phyloP scores from a whole-genome alignment of 2,888 invertebrate species.

The Bombylius major region DNA sequence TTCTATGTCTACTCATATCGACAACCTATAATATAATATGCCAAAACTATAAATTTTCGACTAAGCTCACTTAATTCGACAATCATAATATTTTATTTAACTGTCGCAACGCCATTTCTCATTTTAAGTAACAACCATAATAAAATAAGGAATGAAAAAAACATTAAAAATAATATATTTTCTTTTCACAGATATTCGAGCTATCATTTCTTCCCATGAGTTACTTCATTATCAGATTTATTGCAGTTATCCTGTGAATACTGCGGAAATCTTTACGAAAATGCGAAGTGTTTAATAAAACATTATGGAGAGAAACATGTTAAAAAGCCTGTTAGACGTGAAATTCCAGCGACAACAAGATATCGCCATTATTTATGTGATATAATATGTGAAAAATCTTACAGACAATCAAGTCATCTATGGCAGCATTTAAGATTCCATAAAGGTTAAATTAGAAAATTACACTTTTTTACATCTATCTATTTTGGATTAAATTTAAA shows the following conservation, averaged over 20 bases:
- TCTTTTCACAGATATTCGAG: conserved; percentile 22
- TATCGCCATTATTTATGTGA: conserved; percentile 44
- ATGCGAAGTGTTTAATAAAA: conserved; percentile 29
- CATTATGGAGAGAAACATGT: conserved; percentile 46
- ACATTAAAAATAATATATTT: neutral
- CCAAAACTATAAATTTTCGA: no score
- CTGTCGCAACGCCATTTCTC: no score
- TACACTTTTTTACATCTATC: no score
- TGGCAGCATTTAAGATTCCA: conserved; percentile 55
- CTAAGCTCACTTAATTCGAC: no score
- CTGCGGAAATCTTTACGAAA: conserved; percentile 27
- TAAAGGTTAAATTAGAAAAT: conserved; percentile 35
- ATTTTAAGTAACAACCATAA: no score
- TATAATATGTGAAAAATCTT: conserved; percentile 47
- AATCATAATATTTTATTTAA: no score
- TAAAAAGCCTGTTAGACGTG: conserved; percentile 35
- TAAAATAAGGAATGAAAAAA: no score
- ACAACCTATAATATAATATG: no score
- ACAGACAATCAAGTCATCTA: conserved; percentile 49
- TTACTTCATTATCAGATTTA: conserved; percentile 18
- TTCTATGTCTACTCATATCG: no score
- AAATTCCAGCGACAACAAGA: conserved; percentile 25
- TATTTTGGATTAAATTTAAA: no score
- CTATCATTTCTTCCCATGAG: conserved; percentile 32
- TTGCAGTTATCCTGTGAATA: conserved; percentile 31